Evolutionary conservation across 1,140 invertebrate species (phyloP).

Genomic region (Sesamia nonagrioides): DNA sequence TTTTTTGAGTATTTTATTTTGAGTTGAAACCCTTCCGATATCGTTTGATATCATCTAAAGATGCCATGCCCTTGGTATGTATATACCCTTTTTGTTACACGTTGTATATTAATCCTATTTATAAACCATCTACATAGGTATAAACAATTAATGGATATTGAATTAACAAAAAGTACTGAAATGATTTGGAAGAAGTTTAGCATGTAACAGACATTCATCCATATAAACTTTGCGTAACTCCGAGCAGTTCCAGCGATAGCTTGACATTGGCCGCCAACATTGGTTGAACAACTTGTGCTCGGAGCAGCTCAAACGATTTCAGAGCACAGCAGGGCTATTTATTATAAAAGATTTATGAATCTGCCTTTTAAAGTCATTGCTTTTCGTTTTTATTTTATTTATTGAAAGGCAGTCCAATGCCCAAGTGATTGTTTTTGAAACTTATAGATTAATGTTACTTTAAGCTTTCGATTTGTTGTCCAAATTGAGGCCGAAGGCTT

Average conservation of each 20-base stretch:
- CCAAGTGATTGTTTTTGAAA: slow-evolving; percentile 20
- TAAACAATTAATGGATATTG: too few relatives aligned
- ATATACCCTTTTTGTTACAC: too few relatives aligned
- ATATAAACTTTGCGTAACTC: too few relatives aligned
- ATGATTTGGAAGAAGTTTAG: too few relatives aligned
- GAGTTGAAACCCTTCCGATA: too few relatives aligned
- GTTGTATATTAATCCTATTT: too few relatives aligned
- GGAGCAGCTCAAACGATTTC: not conserved
- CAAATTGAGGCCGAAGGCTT: slow-evolving; percentile 11
- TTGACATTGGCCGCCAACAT: not conserved
- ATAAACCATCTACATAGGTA: too few relatives aligned
- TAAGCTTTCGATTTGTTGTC: slow-evolving; percentile 27
- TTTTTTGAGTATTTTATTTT: too few relatives aligned
- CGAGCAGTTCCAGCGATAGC: not conserved
- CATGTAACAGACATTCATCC: not conserved
- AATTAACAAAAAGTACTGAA: too few relatives aligned
- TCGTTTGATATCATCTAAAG: too few relatives aligned
- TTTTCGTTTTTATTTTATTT: slow-evolving; percentile 6
- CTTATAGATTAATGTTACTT: slow-evolving; percentile 28
- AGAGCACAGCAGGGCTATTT: slow-evolving; percentile 1
- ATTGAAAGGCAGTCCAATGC: slow-evolving; percentile 16
- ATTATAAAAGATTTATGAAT: slow-evolving; percentile 37
- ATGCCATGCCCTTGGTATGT: too few relatives aligned
- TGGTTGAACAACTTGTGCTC: not conserved
- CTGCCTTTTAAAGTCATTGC: slow-evolving; percentile 17